Evolutionary conservation across 2,797 vertebrate species (phyloP), one percentile per base, ranked within the genome.

Genomic region (Mormyrus proboscirostris): DNA sequence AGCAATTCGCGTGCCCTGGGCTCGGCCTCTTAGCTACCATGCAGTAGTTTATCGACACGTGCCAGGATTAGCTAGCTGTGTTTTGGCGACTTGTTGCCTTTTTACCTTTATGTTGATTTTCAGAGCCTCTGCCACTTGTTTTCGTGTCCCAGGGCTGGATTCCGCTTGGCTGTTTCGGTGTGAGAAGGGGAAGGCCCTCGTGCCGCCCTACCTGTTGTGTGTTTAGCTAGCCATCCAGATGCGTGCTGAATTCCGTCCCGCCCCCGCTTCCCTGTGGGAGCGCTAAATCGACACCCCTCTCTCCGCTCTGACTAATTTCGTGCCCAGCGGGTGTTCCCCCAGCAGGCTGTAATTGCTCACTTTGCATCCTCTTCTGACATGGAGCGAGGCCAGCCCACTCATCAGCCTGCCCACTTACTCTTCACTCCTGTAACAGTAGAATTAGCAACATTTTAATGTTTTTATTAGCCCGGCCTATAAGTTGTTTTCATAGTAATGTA

Each of bases 291-390:
- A 92, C 92, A 91, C 89, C 92, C 91, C 91, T 91, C 92, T 87
- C 12, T 29, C 65, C 88, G 90, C 90, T 88, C 89, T 88, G 51
- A 22, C 92, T 94, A 93, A 94, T 94, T 94, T 92, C 93, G 92
- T 91, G 93, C 93, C 91, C 94, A 90, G 93, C 92, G 91, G 92
- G 93, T 90, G 92, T 69, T 87, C 92, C 50, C n/a, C 49, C 7
- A 44, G 82, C n/a, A 10, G 53, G 55, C 16, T 49, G 41, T 62
- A 85, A 91, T 92, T 91, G 91, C 91, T 91, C 88, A 89, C 92
- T 44, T 79, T 79, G 73, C 73, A 44, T 79, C 73, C 73, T 79
- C 73, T 6, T 38, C 73, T 79, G 73, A 79, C 14, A 4, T 41
- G 33, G 38, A 16, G 38, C 6, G 16, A 44, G 33, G 33, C 73